Evolutionary conservation across 2,797 vertebrate species (phyloP), one percentile per base, ranked within the genome.

Genomic region (Chromis chromis): DNA sequence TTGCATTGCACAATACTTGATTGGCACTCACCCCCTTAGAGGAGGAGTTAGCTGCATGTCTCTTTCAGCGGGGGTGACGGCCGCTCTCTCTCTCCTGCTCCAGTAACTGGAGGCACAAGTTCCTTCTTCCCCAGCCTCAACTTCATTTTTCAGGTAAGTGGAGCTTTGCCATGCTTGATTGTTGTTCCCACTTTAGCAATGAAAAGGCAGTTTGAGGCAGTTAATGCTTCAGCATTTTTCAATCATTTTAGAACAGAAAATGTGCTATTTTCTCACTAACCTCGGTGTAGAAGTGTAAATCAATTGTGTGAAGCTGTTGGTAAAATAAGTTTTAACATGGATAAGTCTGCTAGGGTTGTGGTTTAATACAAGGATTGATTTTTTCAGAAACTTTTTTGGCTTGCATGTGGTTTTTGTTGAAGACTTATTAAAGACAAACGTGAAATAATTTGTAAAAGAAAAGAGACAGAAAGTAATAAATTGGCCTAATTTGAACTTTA

Each of bases 31-130:
- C 85, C 58, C 65, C 25, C 68, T 53, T 22, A 87, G 93, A 94
- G 94, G 95, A 95, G 95, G 95, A 94, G 95, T 94, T 90, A 89
- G 65, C 71, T 74, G 44, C 70, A 85, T 81, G 85, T 91, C 86
- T 91, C 78, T 70, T 86, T 79, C 75, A 75, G 81, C 66, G 10
- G 66, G 77, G 65, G 74, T 89, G 68, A 76, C 66, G 72, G 40
- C 65, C 80, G 78, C 66, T 94, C 89, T 93, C 88, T 93, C 86
- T 94, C 93, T 94, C 85, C 86, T 91, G 79, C 92, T 92, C 92
- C 90, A 90, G 87, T 89, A 90, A 83, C 91, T 91, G 89, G 93
- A 95, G 93, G 92, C 80, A 85, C 90, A 83, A 89, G 91, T 82
- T 83, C 81, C 82, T 91, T 92, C 89, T 78, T 89, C 83, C 78